Percentiles rank a stretch among this genome's conserved stretches.
Conservation (phyloP, 2,888 invertebrate genomes). For the Metacarcinus magister region DNA sequence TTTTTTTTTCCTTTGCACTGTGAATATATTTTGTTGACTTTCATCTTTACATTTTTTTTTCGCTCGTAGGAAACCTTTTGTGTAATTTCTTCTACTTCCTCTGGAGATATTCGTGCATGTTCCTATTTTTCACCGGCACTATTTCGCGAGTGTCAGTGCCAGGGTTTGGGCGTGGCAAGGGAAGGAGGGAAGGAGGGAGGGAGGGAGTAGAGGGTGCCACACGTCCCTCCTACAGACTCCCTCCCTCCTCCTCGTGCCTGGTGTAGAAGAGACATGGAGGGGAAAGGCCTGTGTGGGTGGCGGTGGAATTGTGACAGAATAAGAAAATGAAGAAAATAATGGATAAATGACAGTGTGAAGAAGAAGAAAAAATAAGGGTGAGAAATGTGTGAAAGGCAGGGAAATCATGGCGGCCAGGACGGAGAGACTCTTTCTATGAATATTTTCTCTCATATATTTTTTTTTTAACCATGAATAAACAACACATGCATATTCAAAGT, state of each 20-base stretch:
- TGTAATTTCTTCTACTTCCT: neutral
- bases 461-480: neutral
- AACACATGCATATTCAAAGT: neutral
- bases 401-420: neutral
- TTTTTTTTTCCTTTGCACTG: neutral
- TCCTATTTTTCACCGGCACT: neutral
- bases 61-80: neutral
- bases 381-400: neutral
- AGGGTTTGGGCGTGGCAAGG: neutral
- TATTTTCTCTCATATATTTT: neutral
- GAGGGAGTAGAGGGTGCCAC: neutral
- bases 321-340: constrained; percentile 9
- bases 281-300: neutral
- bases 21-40: constrained; percentile 17
- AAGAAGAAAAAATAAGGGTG: neutral
- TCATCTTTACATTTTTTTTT: neutral
- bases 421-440: neutral
- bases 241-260: neutral
- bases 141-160: neutral
- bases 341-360: neutral
- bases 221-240: neutral
- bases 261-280: neutral
- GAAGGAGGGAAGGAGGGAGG: neutral
- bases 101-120: neutral
- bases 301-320: neutral